Conservation (phyloP, 2,113 vertebrate genomes). For the Astatoreochromis straeleni region DNA sequence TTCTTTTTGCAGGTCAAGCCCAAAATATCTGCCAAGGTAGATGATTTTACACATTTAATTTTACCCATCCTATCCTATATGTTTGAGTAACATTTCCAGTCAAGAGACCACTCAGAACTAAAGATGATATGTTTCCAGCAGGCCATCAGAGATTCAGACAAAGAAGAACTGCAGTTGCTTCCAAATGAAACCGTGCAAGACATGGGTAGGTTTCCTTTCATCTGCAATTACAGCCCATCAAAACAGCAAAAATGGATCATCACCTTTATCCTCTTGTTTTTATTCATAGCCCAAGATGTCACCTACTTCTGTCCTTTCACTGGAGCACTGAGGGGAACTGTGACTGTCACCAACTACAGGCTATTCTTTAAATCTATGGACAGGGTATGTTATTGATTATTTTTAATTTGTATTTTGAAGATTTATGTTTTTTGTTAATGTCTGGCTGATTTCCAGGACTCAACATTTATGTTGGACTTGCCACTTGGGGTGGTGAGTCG, state of each 20-base stretch:
- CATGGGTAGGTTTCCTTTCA: conserved; percentile 44
- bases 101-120: not conserved
- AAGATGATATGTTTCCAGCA: conserved; percentile 8
- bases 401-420: not conserved
- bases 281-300: conserved; percentile 84
- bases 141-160: conserved; percentile 72
- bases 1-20: conserved; percentile 56
- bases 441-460: conserved; percentile 73
- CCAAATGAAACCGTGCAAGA: conserved; percentile 91
- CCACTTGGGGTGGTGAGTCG: conserved; percentile 93
- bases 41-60: not conserved
- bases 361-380: conserved; percentile 93
- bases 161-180: conserved; percentile 87
- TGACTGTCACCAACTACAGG: conserved; percentile 93
- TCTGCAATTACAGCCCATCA: not conserved
- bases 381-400: conserved; percentile 72
- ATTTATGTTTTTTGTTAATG: not conserved
- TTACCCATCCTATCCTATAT: not conserved
- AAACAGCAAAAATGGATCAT: not conserved
- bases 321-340: conserved; percentile 85
- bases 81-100: not conserved
- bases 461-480: conserved; percentile 89
- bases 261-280: not conserved
- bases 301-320: conserved; percentile 96
- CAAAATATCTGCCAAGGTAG: conserved; percentile 57